Evolutionary conservation across 2,888 invertebrate genomes (phyloP).

Genomic region (Pogonocherus hispidulus): DNA sequence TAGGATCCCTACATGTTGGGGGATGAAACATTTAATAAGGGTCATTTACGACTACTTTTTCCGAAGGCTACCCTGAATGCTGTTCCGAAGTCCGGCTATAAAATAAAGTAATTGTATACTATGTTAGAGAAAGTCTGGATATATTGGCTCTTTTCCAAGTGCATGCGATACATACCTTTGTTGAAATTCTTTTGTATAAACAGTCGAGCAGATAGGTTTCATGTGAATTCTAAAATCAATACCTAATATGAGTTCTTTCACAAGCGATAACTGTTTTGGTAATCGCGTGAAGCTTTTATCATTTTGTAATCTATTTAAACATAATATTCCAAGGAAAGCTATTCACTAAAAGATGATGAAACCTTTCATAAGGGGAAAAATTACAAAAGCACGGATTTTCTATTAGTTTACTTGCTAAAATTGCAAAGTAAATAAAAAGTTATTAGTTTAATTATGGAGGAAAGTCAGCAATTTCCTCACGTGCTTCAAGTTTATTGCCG

Average conservation of each 20-base stretch:
- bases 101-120: not conserved
- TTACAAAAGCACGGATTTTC: too few species aligned
- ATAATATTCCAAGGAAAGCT: not conserved
- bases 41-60: too few species aligned
- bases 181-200: conserved; percentile 7
- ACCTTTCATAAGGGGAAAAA: too few species aligned
- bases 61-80: too few species aligned
- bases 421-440: too few species aligned
- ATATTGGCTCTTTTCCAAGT: not conserved
- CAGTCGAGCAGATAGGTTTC: not conserved
- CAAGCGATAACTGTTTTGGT: not conserved
- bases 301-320: not conserved
- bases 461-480: too few species aligned
- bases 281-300: not conserved
- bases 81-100: not conserved
- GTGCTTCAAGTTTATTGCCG: too few species aligned
- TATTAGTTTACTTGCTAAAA: too few species aligned
- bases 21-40: too few species aligned
- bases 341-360: too few species aligned
- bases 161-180: conserved; percentile 7
- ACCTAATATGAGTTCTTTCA: not conserved
- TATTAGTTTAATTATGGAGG: too few species aligned
- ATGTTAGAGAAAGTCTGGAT: not conserved
- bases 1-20: too few species aligned
- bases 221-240: conserved; percentile 1